Percentiles rank a stretch among this genome's conserved stretches.
Evolutionary conservation across 2,797 vertebrate genomes (phyloP).

Genomic region (Gastrophryne carolinensis): DNA sequence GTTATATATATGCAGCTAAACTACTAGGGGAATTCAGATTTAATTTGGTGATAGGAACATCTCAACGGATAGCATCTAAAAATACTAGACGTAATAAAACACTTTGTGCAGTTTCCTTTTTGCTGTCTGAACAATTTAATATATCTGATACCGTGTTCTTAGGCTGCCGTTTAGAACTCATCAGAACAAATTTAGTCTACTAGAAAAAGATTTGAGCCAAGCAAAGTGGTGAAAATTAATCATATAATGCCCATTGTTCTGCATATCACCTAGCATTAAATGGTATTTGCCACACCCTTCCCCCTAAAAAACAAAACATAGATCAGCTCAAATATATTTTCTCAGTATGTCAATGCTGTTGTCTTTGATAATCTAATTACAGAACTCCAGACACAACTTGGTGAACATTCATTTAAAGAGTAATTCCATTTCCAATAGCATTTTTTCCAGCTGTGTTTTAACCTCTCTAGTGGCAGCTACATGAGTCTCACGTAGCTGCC

Average conservation of each 20-base stretch:
- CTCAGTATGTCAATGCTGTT: too few relatives aligned
- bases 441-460: too few relatives aligned
- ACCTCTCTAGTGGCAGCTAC: too few relatives aligned
- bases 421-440: too few relatives aligned
- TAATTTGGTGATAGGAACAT: constrained; percentile 26
- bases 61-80: constrained; percentile 25
- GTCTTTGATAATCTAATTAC: not conserved
- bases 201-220: not conserved
- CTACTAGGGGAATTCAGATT: constrained; percentile 24
- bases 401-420: too few relatives aligned
- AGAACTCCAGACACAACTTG: too few relatives aligned
- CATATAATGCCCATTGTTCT: not conserved
- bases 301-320: too few relatives aligned
- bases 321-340: too few relatives aligned
- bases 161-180: not conserved
- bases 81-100: constrained; percentile 7
- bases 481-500: too few relatives aligned
- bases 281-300: too few relatives aligned
- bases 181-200: not conserved
- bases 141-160: constrained; percentile 14
- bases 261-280: not conserved
- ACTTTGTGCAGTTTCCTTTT: constrained; percentile 2
- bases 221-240: not conserved
- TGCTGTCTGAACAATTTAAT: constrained; percentile 22
- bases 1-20: not conserved